Percentiles rank a stretch among this genome's conserved stretches.
Evolutionary conservation across 2,797 vertebrate species (phyloP).

Genomic region (Poecile montanus): DNA sequence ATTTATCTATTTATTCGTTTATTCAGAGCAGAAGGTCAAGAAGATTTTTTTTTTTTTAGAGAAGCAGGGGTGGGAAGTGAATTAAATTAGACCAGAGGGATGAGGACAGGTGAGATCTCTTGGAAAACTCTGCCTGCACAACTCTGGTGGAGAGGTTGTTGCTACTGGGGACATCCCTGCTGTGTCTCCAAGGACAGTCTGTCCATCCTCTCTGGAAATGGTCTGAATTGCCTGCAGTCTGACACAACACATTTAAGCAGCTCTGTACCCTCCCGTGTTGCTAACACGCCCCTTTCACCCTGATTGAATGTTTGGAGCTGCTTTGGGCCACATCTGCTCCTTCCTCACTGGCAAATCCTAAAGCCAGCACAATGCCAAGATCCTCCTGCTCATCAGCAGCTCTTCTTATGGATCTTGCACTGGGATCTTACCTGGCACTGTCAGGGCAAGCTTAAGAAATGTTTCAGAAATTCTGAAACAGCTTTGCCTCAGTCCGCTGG

Average conservation of each 20-base stretch:
- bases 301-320: accelerated
- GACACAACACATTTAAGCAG: not conserved
- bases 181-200: not conserved
- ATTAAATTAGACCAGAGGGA: not conserved
- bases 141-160: not conserved
- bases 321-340: not conserved
- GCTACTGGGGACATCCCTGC: accelerated
- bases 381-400: not conserved
- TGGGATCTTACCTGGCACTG: not conserved
- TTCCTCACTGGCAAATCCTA: not conserved
- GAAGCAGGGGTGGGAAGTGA: not conserved
- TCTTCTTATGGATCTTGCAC: not conserved
- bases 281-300: accelerated
- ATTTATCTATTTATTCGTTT: not conserved
- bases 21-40: not conserved
- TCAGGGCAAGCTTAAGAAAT: not conserved
- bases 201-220: not conserved
- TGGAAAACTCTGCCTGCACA: not conserved
- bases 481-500: not conserved
- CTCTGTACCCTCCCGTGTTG: accelerated
- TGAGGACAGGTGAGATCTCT: not conserved
- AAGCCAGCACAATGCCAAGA: not conserved
- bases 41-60: not conserved
- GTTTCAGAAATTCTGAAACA: not conserved
- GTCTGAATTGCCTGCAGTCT: not conserved